Evolutionary conservation across 2,113 vertebrate genomes (phyloP).

Genomic region (Corynorhinus townsendii): DNA sequence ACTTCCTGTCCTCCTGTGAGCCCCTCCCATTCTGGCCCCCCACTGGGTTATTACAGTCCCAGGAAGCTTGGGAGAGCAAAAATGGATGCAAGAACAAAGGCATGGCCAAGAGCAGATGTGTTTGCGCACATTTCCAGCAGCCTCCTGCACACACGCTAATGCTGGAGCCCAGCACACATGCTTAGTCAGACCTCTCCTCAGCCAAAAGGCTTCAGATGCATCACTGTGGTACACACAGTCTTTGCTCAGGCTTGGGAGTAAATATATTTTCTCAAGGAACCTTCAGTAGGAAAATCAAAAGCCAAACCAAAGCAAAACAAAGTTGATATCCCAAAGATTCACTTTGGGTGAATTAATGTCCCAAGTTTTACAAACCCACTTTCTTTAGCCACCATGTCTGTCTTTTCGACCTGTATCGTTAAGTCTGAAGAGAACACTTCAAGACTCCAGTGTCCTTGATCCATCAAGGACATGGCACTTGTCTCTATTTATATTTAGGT

Average conservation of each 20-base stretch:
- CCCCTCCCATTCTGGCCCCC: neutral
- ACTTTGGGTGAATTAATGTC: neutral
- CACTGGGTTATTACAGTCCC: neutral
- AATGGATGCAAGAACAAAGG: neutral
- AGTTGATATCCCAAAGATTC: neutral
- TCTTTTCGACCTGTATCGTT: neutral
- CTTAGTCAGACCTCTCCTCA: neutral
- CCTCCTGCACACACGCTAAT: neutral
- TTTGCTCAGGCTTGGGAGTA: accelerated
- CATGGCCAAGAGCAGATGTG: constrained; percentile 47
- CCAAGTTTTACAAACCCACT: neutral
- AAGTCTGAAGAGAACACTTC: neutral
- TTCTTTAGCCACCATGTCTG: neutral
- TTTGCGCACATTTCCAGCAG: neutral
- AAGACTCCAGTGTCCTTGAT: neutral
- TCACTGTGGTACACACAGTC: accelerated
- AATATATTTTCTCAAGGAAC: neutral
- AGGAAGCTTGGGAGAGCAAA: neutral
- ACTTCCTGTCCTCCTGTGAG: neutral
- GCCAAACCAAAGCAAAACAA: neutral
- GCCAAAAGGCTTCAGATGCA: neutral
- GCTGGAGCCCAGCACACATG: neutral
- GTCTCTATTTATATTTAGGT: neutral
- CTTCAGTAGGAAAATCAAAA: neutral
- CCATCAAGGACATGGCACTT: neutral